Conservation (phyloP, 2,888 invertebrate genomes). For the Nomada flava region DNA sequence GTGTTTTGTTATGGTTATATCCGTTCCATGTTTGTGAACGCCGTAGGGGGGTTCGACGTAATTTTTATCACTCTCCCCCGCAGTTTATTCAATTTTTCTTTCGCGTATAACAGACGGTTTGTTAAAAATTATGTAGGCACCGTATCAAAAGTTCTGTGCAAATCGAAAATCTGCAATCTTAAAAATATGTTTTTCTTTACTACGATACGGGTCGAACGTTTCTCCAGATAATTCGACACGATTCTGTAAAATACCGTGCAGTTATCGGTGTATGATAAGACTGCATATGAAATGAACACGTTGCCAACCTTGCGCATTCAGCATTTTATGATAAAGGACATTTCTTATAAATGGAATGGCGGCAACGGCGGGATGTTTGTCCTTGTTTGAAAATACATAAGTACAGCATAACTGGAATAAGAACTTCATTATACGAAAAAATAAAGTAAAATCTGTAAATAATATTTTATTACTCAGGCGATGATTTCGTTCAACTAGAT, state of each 20-base stretch:
- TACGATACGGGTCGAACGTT: neutral
- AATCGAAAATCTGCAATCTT: neutral
- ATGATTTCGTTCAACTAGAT: neutral
- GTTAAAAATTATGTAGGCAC: neutral
- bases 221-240: slow-evolving; percentile 14
- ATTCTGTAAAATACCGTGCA: slow-evolving; percentile 8
- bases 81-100: slow-evolving; percentile 5
- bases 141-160: neutral
- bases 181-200: neutral
- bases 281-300: neutral
- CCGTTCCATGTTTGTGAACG: slow-evolving; percentile 4
- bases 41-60: neutral
- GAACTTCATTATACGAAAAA: slow-evolving; percentile 8
- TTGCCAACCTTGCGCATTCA: slow-evolving; percentile 8
- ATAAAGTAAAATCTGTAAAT: neutral
- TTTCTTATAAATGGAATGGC: slow-evolving; percentile 13
- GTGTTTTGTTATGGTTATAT: neutral
- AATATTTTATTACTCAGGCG: neutral
- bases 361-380: slow-evolving; percentile 3
- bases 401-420: slow-evolving; percentile 10
- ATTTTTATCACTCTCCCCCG: neutral
- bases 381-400: slow-evolving; percentile 22
- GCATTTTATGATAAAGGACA: slow-evolving; percentile 15
- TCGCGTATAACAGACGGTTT: neutral
- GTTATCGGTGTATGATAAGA: slow-evolving; percentile 26